Percentiles rank a stretch among this genome's conserved stretches.
Conservation (phyloP, 2,797 vertebrate species). For the Chloroceryle amazona region DNA sequence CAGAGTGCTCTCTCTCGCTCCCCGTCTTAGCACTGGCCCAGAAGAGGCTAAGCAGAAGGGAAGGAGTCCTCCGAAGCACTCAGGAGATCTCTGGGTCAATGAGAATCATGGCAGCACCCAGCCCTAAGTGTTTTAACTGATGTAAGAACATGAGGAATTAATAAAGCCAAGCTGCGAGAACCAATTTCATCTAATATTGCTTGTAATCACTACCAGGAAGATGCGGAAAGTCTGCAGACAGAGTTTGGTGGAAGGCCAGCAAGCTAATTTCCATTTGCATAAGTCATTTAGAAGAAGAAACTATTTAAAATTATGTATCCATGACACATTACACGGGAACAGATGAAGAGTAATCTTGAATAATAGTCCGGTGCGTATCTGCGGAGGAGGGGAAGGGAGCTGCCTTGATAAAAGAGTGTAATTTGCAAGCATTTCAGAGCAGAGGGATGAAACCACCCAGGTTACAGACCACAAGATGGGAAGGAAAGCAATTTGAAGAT, state of each 20-base stretch:
- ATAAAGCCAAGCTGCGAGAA: conserved; percentile 29
- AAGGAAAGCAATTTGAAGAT: background rate
- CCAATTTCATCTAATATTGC: conserved; percentile 36
- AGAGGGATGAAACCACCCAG: conserved; percentile 1
- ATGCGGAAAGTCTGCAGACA: background rate
- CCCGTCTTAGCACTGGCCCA: background rate
- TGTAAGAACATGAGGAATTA: conserved; percentile 52
- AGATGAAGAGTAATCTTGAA: conserved; percentile 63
- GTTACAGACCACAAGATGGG: background rate
- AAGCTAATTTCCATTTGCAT: conserved; percentile 60
- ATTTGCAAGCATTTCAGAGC: conserved; percentile 55
- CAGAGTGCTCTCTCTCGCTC: background rate
- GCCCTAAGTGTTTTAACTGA: conserved; percentile 30
- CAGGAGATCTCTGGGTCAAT: conserved; percentile 28
- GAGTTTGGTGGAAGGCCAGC: conserved; percentile 46
- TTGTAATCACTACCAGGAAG: conserved; percentile 22
- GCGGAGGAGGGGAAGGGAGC: background rate
- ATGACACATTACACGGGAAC: conserved; percentile 52
- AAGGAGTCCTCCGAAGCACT: background rate
- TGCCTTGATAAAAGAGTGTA: conserved; percentile 45
- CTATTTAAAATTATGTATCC: conserved; percentile 62
- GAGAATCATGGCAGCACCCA: background rate
- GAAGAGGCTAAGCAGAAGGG: background rate
- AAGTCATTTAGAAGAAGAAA: conserved; percentile 51
- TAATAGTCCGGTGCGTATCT: conserved; percentile 34